Evolutionary conservation across 2,113 vertebrate species (phyloP).

Genomic region (Dipodomys ordii): DNA sequence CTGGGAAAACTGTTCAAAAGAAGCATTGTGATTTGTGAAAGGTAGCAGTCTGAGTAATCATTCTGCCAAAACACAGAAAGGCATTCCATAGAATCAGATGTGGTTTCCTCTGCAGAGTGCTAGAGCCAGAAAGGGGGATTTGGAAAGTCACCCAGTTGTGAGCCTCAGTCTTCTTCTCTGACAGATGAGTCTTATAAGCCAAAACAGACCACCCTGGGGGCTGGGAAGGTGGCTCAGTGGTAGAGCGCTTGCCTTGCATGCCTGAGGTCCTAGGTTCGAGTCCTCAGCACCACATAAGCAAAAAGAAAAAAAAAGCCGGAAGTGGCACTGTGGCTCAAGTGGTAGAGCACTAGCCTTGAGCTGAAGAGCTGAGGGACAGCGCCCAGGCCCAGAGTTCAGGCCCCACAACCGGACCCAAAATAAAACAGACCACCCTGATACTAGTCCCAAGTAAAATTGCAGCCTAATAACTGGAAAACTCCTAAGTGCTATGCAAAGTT

Average conservation of each 20-base stretch:
- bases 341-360: too few species aligned
- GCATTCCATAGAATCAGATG: not conserved
- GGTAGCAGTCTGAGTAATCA: not conserved
- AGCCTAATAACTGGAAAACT: not conserved
- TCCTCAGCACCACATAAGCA: too few species aligned
- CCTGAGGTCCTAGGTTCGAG: too few species aligned
- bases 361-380: too few species aligned
- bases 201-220: not conserved
- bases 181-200: not conserved
- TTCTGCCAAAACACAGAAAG: conserved; percentile 29
- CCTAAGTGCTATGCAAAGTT: not conserved
- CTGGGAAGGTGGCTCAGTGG: too few species aligned
- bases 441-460: not conserved
- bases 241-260: too few species aligned
- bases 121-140: accelerated
- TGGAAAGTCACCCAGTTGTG: not conserved
- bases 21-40: conserved; percentile 53
- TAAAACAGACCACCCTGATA: not conserved
- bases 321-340: too few species aligned
- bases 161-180: not conserved
- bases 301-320: too few species aligned
- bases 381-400: too few species aligned
- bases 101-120: not conserved
- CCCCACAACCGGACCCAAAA: too few species aligned
- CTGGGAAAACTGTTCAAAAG: conserved; percentile 47